Evolutionary conservation across 2,113 vertebrate species (phyloP), one percentile per base, ranked within the genome.

Genomic region (Promerops cafer): DNA sequence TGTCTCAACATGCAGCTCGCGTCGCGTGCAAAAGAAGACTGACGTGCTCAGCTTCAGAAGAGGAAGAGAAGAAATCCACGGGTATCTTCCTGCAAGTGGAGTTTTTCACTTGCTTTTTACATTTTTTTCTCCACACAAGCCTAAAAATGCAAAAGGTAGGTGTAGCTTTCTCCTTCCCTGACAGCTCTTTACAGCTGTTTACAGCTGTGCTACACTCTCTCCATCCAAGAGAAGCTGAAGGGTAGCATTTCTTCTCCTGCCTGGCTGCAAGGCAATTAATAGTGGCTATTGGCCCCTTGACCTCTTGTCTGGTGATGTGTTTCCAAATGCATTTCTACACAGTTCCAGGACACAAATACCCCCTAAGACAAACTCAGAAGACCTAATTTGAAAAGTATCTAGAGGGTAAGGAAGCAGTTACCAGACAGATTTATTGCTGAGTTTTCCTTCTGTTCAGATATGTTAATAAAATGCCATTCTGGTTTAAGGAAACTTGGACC

Each of bases 401-500:
- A 20, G 57, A 76, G 39, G n/a, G 15, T 81, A 64, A 52, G 24
- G 39, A 89, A 60, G 47, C 22, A n/a, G 47, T 31, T 79, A 77
- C 45, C 53, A 72, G 78, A 33, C 33, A 72, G 45, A 89, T 6
- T 56, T 82, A 23, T 42, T 83, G 40, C 30, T 61, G 49, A 45
- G 17, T 33, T 77, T 89, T 77, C 74, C 65, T 87, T 52, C 31
- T 28, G 7, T 28, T 80, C 66, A 64, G 31, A 53, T 61, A 49
- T 21, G 23, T 53, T 68, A 79, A 78, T 75, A 87, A 87, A 79
- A 91, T 26, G n/a, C 44, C 27, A 11, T 52, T 75, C 47, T 75
- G 42, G 59, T 77, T 44, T 63, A 82, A 90, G 64, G 44, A 92
- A 77, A 75, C 60, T 84, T 94, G 86, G 84, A 83, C 42, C 61